Conservation (phyloP, 2,888 invertebrate genomes). For the Xestia c-nigrum region DNA sequence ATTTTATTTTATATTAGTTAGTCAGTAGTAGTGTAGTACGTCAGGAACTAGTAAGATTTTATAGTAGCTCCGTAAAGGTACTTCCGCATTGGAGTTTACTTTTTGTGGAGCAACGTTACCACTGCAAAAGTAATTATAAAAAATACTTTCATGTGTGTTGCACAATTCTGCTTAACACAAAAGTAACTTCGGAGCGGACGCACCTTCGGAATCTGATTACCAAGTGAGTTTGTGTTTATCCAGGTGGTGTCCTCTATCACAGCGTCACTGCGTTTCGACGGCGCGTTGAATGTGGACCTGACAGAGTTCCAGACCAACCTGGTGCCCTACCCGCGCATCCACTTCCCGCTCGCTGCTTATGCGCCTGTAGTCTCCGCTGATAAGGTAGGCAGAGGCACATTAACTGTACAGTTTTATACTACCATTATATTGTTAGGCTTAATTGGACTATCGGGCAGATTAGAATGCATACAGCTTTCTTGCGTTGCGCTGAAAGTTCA, state of each 20-base stretch:
- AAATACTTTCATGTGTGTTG: not conserved
- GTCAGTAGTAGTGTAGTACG: too few relatives aligned
- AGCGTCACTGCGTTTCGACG: conserved; percentile 96
- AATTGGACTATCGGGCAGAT: not conserved
- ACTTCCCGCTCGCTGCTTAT: conserved; percentile 95
- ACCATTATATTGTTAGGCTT: not conserved
- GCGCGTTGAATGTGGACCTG: conserved; percentile 96
- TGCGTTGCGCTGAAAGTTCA: not conserved
- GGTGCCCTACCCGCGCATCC: conserved; percentile 98
- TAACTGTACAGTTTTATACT: not conserved
- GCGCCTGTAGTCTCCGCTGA: conserved; percentile 94
- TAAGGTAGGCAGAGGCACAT: conserved; percentile 85
- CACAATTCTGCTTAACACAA: not conserved
- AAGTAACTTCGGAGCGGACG: not conserved
- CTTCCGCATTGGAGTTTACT: not conserved
- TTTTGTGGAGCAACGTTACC: not conserved
- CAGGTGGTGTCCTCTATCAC: conserved; percentile 96
- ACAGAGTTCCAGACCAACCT: conserved; percentile 98
- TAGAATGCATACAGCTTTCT: not conserved
- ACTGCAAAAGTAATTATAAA: not conserved
- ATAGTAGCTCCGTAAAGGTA: not conserved
- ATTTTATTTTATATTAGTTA: too few relatives aligned
- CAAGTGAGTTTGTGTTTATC: not conserved
- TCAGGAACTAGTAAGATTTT: not conserved
- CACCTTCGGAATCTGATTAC: not conserved